Base-by-base conservation (phyloP, 2,797 vertebrate species). In the Spizella passerina region DNA sequence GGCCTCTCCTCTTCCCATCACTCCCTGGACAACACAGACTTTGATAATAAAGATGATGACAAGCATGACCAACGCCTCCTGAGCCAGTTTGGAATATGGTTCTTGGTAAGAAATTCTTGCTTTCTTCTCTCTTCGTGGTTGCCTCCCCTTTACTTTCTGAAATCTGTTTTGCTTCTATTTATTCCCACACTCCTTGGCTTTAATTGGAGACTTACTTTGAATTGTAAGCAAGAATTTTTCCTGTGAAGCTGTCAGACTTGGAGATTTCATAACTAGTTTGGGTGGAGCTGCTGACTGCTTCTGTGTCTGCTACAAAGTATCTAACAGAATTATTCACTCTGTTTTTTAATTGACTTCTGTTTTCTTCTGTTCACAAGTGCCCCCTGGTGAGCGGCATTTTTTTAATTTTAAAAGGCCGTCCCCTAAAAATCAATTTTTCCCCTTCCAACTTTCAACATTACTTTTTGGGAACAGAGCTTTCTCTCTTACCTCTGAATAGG, bases 81-180 rank as follows among this genome's bases (percentile, higher is more conserved):
- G 95, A 99, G 99, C 93, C 99, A 99, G 93, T 99, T 99, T 90
- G 99, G 99, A 96, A 99, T 99, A 97, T 99, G 99, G 99, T 99
- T 99, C 97, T 98, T 99, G 98, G 99, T 99, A 98, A 96, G 98
- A 97, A 92, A 39, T 85, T 64, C 39, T 55, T 61, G 22, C 36
- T 75, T 0, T 69, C 68, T 29, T 86, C 24, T 56, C 39, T 86
- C 47, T 46, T 86, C 47, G 69, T 7, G 6, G 17, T 83, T 94
- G 7, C 9, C 2, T 83, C 9, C 43, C 8, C 23, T 85, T 59
- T 73, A 49, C 24, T 87, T 82, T 87, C 55, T 73, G 32, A 88
- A 93, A 29, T 18, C 14, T 83, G 5, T 70, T 73, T 75, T 66
- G 6, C 32, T 1, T 76, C 3, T 20, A 6, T 34, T 43, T 34